Conservation (phyloP, 1,140 invertebrate species). For the Apolygus lucorum region DNA sequence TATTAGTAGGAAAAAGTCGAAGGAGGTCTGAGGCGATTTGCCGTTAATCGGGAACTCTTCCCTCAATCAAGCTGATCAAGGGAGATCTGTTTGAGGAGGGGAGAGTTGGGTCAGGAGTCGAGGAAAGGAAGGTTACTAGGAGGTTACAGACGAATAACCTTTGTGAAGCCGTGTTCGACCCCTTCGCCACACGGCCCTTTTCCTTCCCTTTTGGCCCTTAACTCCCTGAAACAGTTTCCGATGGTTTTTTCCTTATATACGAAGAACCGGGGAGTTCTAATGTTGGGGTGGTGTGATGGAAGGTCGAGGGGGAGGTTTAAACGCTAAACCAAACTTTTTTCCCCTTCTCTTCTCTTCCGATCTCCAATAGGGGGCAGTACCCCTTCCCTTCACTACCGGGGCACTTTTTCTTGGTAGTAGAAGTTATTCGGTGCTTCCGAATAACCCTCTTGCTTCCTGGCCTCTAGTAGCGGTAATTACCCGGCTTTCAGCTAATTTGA, state of each 20-base stretch:
- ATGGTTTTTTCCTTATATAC: no score
- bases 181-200: not conserved
- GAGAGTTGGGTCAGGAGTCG: not conserved
- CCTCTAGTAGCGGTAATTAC: not conserved
- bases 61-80: constrained; percentile 11
- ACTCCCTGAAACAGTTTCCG: no score
- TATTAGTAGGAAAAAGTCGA: no score
- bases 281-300: not conserved
- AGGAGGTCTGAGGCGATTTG: not conserved
- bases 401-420: no score
- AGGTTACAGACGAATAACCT: not conserved
- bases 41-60: constrained; percentile 7
- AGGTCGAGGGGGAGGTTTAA: not conserved
- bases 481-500: not conserved
- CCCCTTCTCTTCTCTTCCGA: not conserved
- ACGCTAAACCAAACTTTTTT: not conserved
- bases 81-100: not conserved
- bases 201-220: no score
- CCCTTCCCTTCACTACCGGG: no score
- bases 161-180: not conserved
- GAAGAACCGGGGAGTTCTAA: not conserved
- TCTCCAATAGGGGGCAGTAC: not conserved
- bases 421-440: not conserved
- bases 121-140: not conserved
- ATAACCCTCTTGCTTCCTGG: not conserved